Base-by-base conservation (phyloP, 2,888 invertebrate genomes). In the Epinotia demarniana region DNA sequence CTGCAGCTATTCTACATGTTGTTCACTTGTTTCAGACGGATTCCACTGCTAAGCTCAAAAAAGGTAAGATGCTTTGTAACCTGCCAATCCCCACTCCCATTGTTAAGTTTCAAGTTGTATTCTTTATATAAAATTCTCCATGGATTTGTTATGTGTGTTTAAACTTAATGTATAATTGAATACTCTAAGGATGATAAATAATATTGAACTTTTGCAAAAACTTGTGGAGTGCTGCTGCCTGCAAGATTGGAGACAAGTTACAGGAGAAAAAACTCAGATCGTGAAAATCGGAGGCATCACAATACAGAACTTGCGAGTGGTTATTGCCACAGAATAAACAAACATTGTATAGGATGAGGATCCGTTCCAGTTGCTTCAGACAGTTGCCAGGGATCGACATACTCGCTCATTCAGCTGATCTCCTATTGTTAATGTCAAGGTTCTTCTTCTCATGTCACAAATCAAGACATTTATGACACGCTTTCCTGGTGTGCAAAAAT, bases 41-140 rank as follows among this genome's bases (percentile, higher is more conserved):
- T 83, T 95, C 92, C 82, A 94, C 94, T 84, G 88, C 95, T 77
- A 95, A 95, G 86, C 86, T 81, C 75, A 92, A 92, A 80, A 94
- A 95, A 87, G 94, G 95, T 95, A 94, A 95, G 95, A 87, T 80
- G 78, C 79, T 72, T 18, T 4, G n/a, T 16, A n/a, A 16, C 8
- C 33, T 23, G 6, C 6, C 19, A 3, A 33, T 60, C 53, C 43
- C 53, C 13, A 16, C 23, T 71, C 27, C 43, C 27, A 23, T 23
- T 60, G 6, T n/a, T 39, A 60, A 43, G 43, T 39, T 39, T 18
- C 60, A 53, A 58, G 58, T 71, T 73, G 53, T 74, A 43, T 70
- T 64, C 63, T 69, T 53, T 19, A 69, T 19, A 33, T 69, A n/a
- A 23, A 70, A 64, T 39, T 2, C 58, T 74, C 62, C 13, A 53